Evolutionary conservation across 2,888 invertebrate genomes (phyloP).

Genomic region (Coleophora deauratella): DNA sequence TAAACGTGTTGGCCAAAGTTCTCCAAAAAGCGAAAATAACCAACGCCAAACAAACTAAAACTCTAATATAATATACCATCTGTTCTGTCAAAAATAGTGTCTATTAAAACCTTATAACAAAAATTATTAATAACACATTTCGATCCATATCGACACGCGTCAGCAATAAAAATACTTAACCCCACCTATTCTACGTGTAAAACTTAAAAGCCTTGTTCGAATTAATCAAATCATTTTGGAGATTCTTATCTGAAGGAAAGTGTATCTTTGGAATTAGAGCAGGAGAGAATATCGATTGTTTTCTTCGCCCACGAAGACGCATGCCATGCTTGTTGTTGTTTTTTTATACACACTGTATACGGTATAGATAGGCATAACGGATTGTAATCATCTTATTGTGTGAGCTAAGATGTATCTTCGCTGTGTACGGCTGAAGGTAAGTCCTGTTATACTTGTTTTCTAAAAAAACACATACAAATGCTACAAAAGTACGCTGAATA

Average conservation of each 20-base stretch:
- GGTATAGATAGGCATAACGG: conserved; percentile 63
- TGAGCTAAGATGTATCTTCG: conserved; percentile 58
- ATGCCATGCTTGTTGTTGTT: conserved; percentile 51
- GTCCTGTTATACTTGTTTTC: conserved; percentile 16
- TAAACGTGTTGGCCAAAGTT: too few species aligned
- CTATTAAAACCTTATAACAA: conserved; percentile 56
- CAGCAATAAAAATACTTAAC: conserved; percentile 63
- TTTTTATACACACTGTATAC: conserved; percentile 43
- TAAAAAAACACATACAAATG: too few species aligned
- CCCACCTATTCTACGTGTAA: conserved; percentile 47
- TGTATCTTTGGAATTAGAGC: conserved; percentile 67
- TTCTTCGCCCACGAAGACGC: conserved; percentile 64
- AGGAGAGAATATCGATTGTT: conserved; percentile 65
- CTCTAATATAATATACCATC: too few species aligned
- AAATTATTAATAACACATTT: conserved; percentile 56
- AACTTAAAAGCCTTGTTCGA: conserved; percentile 46
- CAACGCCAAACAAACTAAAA: not conserved
- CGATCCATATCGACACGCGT: conserved; percentile 70
- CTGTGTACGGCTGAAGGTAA: conserved; percentile 30
- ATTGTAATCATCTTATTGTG: conserved; percentile 73
- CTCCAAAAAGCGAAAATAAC: too few species aligned
- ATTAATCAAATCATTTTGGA: conserved; percentile 69
- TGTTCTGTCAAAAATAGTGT: conserved; percentile 20
- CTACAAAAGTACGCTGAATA: too few species aligned
- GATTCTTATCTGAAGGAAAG: conserved; percentile 52